Percentiles rank a stretch among this genome's conserved stretches.
These are phyloP conservation scores for Trogon surrucura DNA, from an alignment of 2,113 vertebrate genomes.

Conservation along the genomic window DNA sequence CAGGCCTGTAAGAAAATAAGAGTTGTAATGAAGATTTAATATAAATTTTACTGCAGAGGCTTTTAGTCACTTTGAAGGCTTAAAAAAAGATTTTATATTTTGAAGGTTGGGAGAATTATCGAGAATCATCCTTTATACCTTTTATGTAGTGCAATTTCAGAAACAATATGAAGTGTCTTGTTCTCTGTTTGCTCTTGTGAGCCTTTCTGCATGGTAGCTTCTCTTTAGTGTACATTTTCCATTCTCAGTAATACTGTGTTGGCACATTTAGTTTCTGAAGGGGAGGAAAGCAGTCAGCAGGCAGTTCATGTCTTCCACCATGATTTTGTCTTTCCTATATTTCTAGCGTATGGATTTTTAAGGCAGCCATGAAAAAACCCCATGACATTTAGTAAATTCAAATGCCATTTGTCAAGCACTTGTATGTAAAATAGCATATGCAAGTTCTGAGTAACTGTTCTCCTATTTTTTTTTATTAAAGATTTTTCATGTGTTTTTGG, in stretches of 20 bases:
- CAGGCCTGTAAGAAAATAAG: not conserved
- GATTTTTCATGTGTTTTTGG: not conserved
- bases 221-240: accelerated
- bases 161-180: not conserved
- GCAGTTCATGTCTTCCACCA: not conserved
- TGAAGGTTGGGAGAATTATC: not conserved
- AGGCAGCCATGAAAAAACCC: not conserved
- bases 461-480: not conserved
- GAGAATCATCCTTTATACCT: not conserved
- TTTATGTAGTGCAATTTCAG: not conserved
- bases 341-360: not conserved
- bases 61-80: not conserved
- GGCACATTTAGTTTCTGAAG: not conserved
- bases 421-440: not conserved
- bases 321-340: not conserved
- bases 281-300: not conserved
- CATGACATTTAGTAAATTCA: not conserved
- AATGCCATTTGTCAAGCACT: not conserved
- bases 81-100: not conserved
- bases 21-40: not conserved
- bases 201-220: not conserved
- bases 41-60: not conserved
- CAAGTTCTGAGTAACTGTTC: not conserved
- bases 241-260: not conserved
- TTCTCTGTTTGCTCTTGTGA: not conserved